Evolutionary conservation across 1,140 invertebrate genomes (phyloP).

Genomic region (Pseudomyrmex concolor): DNA sequence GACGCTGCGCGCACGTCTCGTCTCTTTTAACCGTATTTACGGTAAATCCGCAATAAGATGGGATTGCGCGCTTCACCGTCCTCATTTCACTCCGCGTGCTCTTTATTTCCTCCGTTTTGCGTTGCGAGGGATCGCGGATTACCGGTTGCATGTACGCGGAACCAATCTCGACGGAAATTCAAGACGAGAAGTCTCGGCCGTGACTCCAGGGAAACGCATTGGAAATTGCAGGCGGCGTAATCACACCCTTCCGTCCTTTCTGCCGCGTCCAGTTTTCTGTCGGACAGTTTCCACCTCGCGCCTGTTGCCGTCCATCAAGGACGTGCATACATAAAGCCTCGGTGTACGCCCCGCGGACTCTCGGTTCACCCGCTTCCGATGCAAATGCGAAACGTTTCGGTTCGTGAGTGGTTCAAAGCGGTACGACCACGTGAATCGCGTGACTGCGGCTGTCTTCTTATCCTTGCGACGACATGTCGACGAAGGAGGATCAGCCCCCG

Average conservation of each 20-base stretch:
- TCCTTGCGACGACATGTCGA: background rate
- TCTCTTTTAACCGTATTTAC: constrained; percentile 50
- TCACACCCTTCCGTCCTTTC: constrained; percentile 45
- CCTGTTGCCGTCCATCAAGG: constrained; percentile 12
- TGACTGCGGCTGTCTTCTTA: constrained; percentile 69
- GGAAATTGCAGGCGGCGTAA: constrained; percentile 63
- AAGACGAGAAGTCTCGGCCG: constrained; percentile 48
- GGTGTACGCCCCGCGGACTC: constrained; percentile 19
- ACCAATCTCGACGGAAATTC: constrained; percentile 67
- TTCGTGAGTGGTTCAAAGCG: constrained; percentile 75
- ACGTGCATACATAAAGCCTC: constrained; percentile 9
- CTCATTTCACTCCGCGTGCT: constrained; percentile 42
- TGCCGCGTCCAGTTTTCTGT: background rate
- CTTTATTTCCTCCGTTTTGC: constrained; percentile 22
- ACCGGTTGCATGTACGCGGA: constrained; percentile 37
- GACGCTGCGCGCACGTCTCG: background rate
- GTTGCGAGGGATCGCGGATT: constrained; percentile 28
- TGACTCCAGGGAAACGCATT: constrained; percentile 22
- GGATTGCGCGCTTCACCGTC: constrained; percentile 24
- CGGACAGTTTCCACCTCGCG: background rate
- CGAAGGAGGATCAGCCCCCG: constrained; percentile 13
- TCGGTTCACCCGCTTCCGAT: constrained; percentile 33
- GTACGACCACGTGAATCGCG: constrained; percentile 80
- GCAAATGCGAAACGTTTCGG: constrained; percentile 69
- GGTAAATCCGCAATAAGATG: constrained; percentile 51